Conservation (phyloP, 2,113 vertebrate genomes). For the Brachirus orientalis region DNA sequence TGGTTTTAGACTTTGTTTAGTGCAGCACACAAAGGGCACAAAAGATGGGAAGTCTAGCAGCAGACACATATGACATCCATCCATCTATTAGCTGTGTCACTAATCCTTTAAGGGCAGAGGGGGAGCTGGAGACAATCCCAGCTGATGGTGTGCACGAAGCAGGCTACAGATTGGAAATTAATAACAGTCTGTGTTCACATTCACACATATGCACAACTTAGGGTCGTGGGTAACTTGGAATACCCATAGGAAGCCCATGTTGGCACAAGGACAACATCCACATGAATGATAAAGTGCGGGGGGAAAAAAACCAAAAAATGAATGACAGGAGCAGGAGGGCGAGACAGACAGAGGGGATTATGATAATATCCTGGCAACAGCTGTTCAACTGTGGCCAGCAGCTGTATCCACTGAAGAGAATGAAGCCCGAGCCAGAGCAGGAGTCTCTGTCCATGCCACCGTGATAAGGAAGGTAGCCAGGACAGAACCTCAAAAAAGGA, state of each 20-base stretch:
- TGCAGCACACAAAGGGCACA: neutral
- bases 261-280: neutral
- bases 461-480: constrained; percentile 56
- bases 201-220: neutral
- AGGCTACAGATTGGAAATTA: neutral
- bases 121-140: no score
- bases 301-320: constrained; percentile 7
- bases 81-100: neutral
- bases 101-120: neutral
- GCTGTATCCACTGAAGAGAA: constrained; percentile 76
- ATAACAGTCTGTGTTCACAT: no score
- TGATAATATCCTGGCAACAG: constrained; percentile 72
- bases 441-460: constrained; percentile 46
- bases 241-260: neutral
- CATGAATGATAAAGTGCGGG: neutral
- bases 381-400: constrained; percentile 75
- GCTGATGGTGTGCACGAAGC: no score
- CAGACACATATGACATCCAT: neutral
- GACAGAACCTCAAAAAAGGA: constrained; percentile 10
- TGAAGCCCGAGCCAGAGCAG: constrained; percentile 54
- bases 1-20: constrained; percentile 18
- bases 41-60: neutral
- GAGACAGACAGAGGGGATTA: constrained; percentile 55
- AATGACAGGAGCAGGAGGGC: neutral
- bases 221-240: neutral